Evolutionary conservation across 2,113 vertebrate genomes (phyloP), one percentile per base, ranked within the genome.

Genomic region (Pterophyllum scalare): DNA sequence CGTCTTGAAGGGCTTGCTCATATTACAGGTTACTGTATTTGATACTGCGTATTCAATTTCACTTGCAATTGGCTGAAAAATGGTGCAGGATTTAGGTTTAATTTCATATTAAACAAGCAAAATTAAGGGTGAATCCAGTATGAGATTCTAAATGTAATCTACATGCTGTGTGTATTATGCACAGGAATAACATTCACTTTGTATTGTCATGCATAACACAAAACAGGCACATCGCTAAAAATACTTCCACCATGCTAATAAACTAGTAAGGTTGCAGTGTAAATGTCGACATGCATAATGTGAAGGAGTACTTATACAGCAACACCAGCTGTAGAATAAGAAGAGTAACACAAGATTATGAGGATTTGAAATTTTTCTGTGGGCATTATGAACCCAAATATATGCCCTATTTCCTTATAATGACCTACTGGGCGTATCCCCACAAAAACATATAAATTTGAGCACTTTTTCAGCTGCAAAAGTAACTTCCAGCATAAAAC

Each of bases 181-280:
- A 88, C 67, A 80, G 80, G 82, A 85, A 81, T 80, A 82, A 88
- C 92, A 93, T 91, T 92, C 89, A 89, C 80, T 88, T 90, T 77
- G 76, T 86, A 79, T 58, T 87, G 75, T 77, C 93, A 94, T 94
- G 94, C 93, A 94, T 88, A 91, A 94, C 81, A 91, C 89, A 93
- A 93, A 91, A 91, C 91, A 92, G 87, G 91, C 90, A 94, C 78
- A n/a, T 82, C 77, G 84, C 88, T 88, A 83, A 83, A 83, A 81
- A 90, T 85, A 86, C 75, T 91, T 88, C 87, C 84, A 92, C 77
- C 94, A 94, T 95, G 94, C 94, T 90, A 89, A 74, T 86, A 89
- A 84, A 90, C 85, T 84, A 88, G 85, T 88, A 88, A 89, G 86
- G 89, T 91, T 94, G 92, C 89, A 87, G 87, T 83, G 85, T 84